Percentiles rank a stretch among this genome's conserved stretches.
These are phyloP conservation scores for Galeruca laticollis DNA, from an alignment of 2,888 invertebrate genomes.

Conservation along the genomic window DNA sequence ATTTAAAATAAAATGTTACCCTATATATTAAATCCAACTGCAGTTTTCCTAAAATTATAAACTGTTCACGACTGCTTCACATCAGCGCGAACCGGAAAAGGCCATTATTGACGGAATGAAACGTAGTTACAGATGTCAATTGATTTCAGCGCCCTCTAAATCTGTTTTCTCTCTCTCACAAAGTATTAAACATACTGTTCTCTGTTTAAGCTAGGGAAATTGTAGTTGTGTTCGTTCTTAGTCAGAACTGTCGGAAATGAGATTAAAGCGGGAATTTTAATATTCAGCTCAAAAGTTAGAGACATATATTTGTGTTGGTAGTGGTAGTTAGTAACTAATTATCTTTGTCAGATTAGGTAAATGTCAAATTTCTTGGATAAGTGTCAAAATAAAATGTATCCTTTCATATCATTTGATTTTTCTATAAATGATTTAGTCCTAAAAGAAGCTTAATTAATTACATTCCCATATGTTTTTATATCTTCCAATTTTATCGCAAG, in stretches of 20 bases:
- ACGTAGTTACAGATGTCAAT: slow-evolving; percentile 19
- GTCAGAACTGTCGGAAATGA: background rate
- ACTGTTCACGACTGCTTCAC: slow-evolving; percentile 58
- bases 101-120: slow-evolving; percentile 57
- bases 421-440: background rate
- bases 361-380: slow-evolving; percentile 22
- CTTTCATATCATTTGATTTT: slow-evolving; percentile 17
- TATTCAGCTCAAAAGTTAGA: no score
- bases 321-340: background rate
- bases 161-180: background rate
- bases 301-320: no score
- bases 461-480: slow-evolving; percentile 57
- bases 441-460: background rate
- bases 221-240: background rate
- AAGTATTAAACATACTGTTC: background rate
- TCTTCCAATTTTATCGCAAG: slow-evolving; percentile 52
- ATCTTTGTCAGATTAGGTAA: slow-evolving; percentile 5
- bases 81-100: slow-evolving; percentile 67
- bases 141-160: background rate
- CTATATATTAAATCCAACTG: slow-evolving; percentile 20
- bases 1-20: slow-evolving; percentile 24
- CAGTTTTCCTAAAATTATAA: slow-evolving; percentile 43
- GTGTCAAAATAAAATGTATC: slow-evolving; percentile 31
- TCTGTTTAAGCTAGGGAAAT: background rate
- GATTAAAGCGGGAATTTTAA: background rate